A percentile compares a stretch with the other conserved stretches of the same genome.
Evolutionary conservation across 2,888 invertebrate genomes (phyloP).

Genomic region (Aphodius sticticus): DNA sequence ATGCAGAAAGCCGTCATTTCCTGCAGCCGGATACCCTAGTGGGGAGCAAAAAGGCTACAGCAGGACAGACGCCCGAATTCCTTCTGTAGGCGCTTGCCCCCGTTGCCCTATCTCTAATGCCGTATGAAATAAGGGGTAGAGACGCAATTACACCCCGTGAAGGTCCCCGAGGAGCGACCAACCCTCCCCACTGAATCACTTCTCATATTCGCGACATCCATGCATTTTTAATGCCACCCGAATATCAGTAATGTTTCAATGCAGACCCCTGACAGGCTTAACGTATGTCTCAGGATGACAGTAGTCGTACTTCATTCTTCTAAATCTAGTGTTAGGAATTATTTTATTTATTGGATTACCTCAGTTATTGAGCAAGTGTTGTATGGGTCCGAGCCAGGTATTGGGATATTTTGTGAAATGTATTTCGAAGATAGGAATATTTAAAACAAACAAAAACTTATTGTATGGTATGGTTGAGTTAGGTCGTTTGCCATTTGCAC

Average conservation of each 20-base stretch:
- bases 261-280: background rate
- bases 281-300: too few species aligned
- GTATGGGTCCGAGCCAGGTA: too few species aligned
- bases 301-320: too few species aligned
- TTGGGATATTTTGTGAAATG: too few species aligned
- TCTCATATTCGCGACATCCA: slow-evolving; percentile 7
- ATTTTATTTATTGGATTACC: too few species aligned
- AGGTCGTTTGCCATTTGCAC: too few species aligned
- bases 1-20: slow-evolving; percentile 48
- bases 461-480: too few species aligned
- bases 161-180: slow-evolving; percentile 41
- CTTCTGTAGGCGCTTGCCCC: background rate
- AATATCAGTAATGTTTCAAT: background rate
- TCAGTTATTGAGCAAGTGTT: too few species aligned
- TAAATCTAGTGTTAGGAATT: too few species aligned
- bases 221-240: background rate
- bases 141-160: slow-evolving; percentile 36
- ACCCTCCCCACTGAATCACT: slow-evolving; percentile 43
- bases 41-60: slow-evolving; percentile 26
- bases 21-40: slow-evolving; percentile 43
- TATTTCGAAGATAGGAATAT: too few species aligned
- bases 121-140: slow-evolving; percentile 35
- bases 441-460: too few species aligned
- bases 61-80: slow-evolving; percentile 40
- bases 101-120: slow-evolving; percentile 38